phyloP scores from a whole-genome alignment of 2,797 vertebrate species.

The Nyctibius grandis region DNA sequence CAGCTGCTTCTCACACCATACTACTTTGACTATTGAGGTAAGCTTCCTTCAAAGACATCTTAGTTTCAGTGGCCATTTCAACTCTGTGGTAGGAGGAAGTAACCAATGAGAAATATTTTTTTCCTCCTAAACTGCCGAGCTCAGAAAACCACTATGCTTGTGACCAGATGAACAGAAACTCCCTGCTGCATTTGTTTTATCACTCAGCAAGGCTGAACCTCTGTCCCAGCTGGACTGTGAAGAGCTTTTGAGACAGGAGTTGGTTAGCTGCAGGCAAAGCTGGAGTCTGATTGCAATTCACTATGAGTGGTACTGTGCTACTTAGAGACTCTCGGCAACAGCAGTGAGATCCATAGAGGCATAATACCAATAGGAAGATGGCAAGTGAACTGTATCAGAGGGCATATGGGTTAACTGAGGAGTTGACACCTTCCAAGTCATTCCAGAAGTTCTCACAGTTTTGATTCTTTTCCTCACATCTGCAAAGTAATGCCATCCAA shows the following conservation, averaged over 20 bases:
- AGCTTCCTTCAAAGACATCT: background rate
- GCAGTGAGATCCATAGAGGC: background rate
- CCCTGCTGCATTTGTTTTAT: background rate
- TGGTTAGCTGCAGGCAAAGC: background rate
- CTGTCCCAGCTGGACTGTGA: background rate
- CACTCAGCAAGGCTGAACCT: background rate
- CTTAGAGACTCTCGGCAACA: background rate
- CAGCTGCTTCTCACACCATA: background rate
- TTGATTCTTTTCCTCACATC: background rate
- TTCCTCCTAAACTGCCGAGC: background rate
- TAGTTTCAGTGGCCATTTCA: background rate
- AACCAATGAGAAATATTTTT: background rate
- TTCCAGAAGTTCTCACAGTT: background rate
- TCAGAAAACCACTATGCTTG: background rate
- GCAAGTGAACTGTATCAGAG: background rate
- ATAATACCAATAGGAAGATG: background rate
- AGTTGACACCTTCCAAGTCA: background rate
- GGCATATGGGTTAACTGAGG: background rate
- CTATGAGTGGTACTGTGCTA: background rate
- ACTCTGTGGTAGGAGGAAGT: background rate
- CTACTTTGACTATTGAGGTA: background rate
- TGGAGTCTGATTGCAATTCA: background rate
- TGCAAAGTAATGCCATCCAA: background rate
- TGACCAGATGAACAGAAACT: background rate
- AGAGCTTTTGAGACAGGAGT: background rate